Percentiles rank a stretch among this genome's conserved stretches.
Conservation (phyloP, 1,140 invertebrate genomes). For the Drosophila asahinai region DNA sequence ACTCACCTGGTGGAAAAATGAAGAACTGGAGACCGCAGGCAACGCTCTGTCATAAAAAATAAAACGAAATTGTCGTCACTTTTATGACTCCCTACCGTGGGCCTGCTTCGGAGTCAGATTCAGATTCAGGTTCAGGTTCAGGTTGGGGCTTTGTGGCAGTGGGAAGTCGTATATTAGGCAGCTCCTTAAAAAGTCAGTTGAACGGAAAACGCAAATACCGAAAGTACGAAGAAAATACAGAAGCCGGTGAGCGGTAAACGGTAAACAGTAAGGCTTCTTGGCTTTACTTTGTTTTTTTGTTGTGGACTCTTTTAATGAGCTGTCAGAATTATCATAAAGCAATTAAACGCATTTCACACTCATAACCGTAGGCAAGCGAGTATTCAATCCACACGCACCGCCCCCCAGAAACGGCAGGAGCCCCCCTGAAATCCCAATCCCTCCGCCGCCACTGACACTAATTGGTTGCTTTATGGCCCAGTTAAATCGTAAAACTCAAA, state of each 20-base stretch:
- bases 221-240: slow-evolving; percentile 8
- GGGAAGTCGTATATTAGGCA: slow-evolving; percentile 73
- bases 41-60: slow-evolving; percentile 75
- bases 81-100: slow-evolving; percentile 67
- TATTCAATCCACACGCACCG: slow-evolving; percentile 52
- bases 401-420: slow-evolving; percentile 9
- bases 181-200: slow-evolving; percentile 71
- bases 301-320: slow-evolving; percentile 67
- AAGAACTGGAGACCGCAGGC: slow-evolving; percentile 57
- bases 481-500: slow-evolving; percentile 83
- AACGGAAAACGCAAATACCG: slow-evolving; percentile 60
- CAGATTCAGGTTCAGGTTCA: slow-evolving; percentile 19
- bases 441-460: slow-evolving; percentile 70
- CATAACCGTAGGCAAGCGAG: slow-evolving; percentile 46
- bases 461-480: slow-evolving; percentile 84
- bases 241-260: slow-evolving; percentile 18
- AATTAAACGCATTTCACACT: slow-evolving; percentile 78
- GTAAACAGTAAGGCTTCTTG: slow-evolving; percentile 31
- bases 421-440: slow-evolving; percentile 10
- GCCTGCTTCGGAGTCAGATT: slow-evolving; percentile 18
- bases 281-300: slow-evolving; percentile 15
- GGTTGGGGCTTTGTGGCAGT: slow-evolving; percentile 19
- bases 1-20: slow-evolving; percentile 51
- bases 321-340: slow-evolving; percentile 82
- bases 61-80: slow-evolving; percentile 79